phyloP scores from a whole-genome alignment of 2,113 vertebrate species.

The Daboia siamensis region DNA sequence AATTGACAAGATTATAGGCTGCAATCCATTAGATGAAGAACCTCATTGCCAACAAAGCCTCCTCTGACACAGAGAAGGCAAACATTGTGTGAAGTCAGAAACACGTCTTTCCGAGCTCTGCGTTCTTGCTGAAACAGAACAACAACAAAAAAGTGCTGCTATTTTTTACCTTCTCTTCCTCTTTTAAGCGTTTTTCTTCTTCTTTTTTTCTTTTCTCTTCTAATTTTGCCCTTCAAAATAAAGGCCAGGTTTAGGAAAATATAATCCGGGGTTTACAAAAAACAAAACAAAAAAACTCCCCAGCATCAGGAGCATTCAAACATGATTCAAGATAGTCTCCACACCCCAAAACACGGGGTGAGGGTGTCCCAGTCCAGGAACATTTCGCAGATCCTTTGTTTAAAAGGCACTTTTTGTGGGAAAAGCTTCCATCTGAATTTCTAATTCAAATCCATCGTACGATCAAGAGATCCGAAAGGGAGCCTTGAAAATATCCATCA shows the following conservation, averaged over 20 bases:
- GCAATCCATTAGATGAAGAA: background rate
- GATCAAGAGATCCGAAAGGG: background rate
- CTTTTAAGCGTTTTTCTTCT: conserved; percentile 92
- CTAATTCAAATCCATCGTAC: background rate
- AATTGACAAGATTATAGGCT: background rate
- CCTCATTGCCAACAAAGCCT: background rate
- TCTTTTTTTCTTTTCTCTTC: conserved; percentile 97
- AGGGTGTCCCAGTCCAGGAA: background rate
- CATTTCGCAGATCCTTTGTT: background rate
- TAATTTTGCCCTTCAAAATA: conserved; percentile 81
- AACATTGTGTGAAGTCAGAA: background rate
- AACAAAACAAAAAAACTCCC: background rate
- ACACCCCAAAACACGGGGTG: background rate
- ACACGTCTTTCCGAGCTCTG: background rate
- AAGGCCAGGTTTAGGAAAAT: background rate
- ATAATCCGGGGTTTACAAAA: background rate
- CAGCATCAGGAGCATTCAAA: background rate
- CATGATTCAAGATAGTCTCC: background rate
- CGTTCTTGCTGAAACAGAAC: background rate
- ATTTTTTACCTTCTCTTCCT: conserved; percentile 85
- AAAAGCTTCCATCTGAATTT: background rate
- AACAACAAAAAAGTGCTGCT: background rate
- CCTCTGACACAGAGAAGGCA: background rate
- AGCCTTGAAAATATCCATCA: background rate
- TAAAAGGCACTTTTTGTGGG: background rate